Conservation (phyloP, 2,113 vertebrate species). For the Vulpes lagopus region DNA sequence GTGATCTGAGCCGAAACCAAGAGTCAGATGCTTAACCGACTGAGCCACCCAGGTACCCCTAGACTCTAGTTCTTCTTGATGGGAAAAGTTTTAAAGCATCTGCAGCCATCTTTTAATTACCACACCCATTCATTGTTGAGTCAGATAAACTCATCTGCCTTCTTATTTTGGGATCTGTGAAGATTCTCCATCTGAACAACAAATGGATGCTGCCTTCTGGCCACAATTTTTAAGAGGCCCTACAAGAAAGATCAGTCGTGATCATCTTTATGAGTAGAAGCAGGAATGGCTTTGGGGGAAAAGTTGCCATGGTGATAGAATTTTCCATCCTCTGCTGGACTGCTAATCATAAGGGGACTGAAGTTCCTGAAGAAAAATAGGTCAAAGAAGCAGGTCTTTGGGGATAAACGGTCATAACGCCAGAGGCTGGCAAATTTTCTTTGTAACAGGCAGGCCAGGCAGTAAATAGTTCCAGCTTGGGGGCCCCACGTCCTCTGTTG, state of each 20-base stretch:
- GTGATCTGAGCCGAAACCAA: neutral
- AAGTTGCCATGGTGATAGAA: neutral
- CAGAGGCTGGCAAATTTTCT: neutral
- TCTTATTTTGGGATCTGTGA: neutral
- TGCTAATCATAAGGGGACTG: neutral
- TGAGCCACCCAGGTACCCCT: neutral
- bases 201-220: neutral
- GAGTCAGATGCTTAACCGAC: neutral
- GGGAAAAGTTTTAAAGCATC: neutral
- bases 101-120: neutral
- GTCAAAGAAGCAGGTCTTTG: slow-evolving; percentile 30
- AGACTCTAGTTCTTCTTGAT: neutral
- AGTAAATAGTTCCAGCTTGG: neutral
- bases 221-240: neutral
- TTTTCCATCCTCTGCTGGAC: neutral
- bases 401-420: neutral
- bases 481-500: neutral
- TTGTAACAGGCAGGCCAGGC: neutral
- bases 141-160: neutral
- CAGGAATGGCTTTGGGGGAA: slow-evolving; percentile 38
- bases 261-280: slow-evolving; percentile 35
- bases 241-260: neutral
- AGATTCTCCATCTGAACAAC: neutral
- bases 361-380: slow-evolving; percentile 34
- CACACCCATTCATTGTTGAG: neutral